Percentiles rank a stretch among this genome's conserved stretches.
Evolutionary conservation across 2,797 vertebrate species (phyloP).

Genomic region (Ispidina lecontei): DNA sequence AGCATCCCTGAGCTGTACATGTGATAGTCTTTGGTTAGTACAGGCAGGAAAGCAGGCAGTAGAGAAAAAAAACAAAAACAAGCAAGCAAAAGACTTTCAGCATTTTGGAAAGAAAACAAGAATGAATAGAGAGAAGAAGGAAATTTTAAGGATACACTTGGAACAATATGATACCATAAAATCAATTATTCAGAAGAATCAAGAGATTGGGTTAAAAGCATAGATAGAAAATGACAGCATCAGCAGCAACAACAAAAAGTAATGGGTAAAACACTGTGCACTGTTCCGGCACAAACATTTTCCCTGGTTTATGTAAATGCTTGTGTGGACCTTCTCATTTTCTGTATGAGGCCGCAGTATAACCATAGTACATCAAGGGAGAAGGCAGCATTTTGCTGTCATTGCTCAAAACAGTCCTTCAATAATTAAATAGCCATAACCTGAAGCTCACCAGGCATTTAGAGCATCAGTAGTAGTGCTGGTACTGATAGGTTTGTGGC

Average conservation of each 20-base stretch:
- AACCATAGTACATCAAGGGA: neutral
- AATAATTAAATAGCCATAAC: neutral
- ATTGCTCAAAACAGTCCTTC: neutral
- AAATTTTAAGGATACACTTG: neutral
- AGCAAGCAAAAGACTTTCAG: neutral
- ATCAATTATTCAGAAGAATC: neutral
- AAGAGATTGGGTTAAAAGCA: neutral
- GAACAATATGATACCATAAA: neutral
- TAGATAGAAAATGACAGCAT: neutral
- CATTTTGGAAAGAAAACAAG: conserved; percentile 2
- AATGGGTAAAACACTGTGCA: neutral
- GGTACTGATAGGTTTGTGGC: neutral
- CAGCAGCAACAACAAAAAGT: neutral
- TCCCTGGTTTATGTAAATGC: neutral
- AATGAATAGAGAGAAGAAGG: neutral
- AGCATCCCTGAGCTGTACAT: neutral
- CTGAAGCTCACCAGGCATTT: neutral
- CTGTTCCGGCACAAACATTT: neutral
- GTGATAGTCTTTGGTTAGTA: neutral
- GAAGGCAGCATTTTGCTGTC: neutral
- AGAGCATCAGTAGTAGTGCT: neutral
- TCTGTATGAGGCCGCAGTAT: neutral
- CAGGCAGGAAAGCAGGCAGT: neutral
- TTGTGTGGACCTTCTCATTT: neutral
- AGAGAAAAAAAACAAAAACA: neutral